Evolutionary conservation across 1,140 invertebrate species (phyloP).

Genomic region (Helicorthomorpha holstii): DNA sequence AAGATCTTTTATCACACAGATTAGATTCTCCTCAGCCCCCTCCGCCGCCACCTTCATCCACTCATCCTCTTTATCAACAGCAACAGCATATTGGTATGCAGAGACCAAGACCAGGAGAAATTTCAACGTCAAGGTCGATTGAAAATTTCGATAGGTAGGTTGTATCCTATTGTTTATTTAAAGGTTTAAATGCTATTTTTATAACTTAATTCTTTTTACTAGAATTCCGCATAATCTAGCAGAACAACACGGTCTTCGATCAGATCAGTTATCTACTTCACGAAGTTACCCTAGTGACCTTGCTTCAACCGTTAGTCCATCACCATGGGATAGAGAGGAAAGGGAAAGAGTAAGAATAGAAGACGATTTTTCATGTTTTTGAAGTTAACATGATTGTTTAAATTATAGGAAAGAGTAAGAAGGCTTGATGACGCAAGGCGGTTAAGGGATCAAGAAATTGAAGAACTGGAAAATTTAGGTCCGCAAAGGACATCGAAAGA

Average conservation of each 20-base stretch:
- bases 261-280: too few species aligned
- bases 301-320: constrained; percentile 31
- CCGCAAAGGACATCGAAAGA: constrained; percentile 53
- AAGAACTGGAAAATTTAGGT: constrained; percentile 43
- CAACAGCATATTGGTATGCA: constrained; percentile 4
- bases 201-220: too few species aligned
- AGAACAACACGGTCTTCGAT: too few species aligned
- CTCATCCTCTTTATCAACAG: constrained; percentile 46
- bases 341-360: constrained; percentile 45
- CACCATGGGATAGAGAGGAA: constrained; percentile 78
- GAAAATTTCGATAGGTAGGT: neutral
- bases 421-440: constrained; percentile 47
- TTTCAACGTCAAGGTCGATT: neutral
- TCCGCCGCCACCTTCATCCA: constrained; percentile 42
- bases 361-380: too few species aligned
- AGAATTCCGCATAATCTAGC: too few species aligned
- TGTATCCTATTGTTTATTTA: neutral
- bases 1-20: constrained; percentile 4
- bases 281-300: too few species aligned
- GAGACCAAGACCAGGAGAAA: constrained; percentile 3
- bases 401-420: constrained; percentile 40
- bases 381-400: constrained; percentile 12
- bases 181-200: neutral
- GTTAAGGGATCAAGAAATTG: constrained; percentile 68
- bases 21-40: constrained; percentile 41